Percentiles rank a stretch among this genome's conserved stretches.
Conservation (phyloP, 2,113 vertebrate genomes). For the Morphnarchus princeps region DNA sequence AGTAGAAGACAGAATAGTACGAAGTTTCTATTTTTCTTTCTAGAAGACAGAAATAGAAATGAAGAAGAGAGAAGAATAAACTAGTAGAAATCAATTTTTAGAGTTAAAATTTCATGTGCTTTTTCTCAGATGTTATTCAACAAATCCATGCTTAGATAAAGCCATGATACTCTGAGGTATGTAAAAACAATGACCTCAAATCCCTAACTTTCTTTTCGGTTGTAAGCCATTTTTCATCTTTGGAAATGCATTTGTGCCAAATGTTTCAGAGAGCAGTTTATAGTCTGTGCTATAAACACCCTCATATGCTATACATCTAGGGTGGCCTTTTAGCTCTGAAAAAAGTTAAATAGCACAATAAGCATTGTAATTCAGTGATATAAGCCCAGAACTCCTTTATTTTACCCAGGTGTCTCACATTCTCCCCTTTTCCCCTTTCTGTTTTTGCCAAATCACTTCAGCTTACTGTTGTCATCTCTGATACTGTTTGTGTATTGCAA, state of each 20-base stretch:
- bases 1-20: background rate
- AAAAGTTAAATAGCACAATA: background rate
- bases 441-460: background rate
- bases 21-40: background rate
- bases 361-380: background rate
- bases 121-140: background rate
- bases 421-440: background rate
- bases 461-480: background rate
- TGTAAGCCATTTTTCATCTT: background rate
- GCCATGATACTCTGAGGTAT: background rate
- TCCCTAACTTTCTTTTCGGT: background rate
- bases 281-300: slow-evolving; percentile 16
- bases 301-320: background rate
- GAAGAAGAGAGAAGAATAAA: background rate
- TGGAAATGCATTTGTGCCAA: background rate
- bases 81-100: background rate
- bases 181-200: background rate
- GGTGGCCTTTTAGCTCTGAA: slow-evolving; percentile 18
- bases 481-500: background rate
- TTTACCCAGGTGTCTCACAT: background rate
- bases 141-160: background rate
- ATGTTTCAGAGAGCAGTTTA: slow-evolving; percentile 20
- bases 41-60: background rate
- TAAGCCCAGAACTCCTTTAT: background rate
- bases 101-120: background rate